A percentile compares a stretch with the other conserved stretches of the same genome.
These are phyloP conservation scores for Patella caerulea DNA, from an alignment of 2,888 invertebrate genomes.

Conservation along the genomic window DNA sequence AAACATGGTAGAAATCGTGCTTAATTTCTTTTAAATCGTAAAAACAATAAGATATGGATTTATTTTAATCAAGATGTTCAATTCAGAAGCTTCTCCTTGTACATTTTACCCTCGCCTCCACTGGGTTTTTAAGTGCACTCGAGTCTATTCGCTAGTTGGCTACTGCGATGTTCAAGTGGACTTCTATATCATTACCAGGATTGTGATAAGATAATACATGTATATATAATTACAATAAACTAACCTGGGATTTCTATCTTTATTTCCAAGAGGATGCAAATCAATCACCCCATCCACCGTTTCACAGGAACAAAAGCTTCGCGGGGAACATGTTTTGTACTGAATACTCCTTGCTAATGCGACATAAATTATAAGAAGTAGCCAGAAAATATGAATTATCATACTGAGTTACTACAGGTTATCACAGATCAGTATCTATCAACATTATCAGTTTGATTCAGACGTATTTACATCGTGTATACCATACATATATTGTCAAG, in stretches of 20 bases:
- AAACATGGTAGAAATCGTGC: too few species aligned
- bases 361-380: too few species aligned
- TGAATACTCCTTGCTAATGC: too few species aligned
- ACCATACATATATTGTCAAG: too few species aligned
- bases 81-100: not conserved
- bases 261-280: conserved; percentile 17
- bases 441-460: too few species aligned
- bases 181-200: not conserved
- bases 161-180: not conserved
- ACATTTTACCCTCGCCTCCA: not conserved
- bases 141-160: not conserved
- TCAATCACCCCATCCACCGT: conserved; percentile 15
- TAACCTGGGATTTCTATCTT: conserved; percentile 9
- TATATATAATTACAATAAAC: not conserved
- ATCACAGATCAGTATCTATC: too few species aligned
- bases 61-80: not conserved
- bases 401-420: too few species aligned
- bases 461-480: too few species aligned
- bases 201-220: not conserved
- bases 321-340: conserved; percentile 1
- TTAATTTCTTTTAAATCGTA: too few species aligned
- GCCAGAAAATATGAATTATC: too few species aligned
- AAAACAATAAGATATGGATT: too few species aligned
- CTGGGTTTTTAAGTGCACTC: not conserved
- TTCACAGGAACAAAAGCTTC: conserved; percentile 8